These are phyloP conservation scores for Oscheius sp. DNA, from an alignment of 2,888 invertebrate species.

Conservation along the genomic window DNA sequence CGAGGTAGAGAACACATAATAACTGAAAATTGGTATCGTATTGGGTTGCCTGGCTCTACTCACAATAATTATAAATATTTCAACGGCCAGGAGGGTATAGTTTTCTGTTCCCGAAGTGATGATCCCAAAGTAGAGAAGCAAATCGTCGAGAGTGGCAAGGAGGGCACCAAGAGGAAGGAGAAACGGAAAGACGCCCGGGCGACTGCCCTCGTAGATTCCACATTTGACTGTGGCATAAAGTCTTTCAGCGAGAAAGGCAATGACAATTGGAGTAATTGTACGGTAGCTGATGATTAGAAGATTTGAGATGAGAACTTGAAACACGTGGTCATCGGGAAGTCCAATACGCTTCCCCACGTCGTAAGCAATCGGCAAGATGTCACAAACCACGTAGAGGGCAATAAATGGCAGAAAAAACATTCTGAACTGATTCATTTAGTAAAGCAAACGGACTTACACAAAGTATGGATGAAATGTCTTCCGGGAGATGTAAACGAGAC, in stretches of 20 bases:
- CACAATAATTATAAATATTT: conserved; percentile 20
- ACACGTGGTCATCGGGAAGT: background rate
- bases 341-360: background rate
- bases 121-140: background rate
- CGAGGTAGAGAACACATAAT: conserved; percentile 11
- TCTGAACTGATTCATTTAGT: background rate
- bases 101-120: background rate
- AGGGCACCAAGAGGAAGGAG: conserved; percentile 7
- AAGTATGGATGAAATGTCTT: conserved; percentile 17
- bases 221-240: conserved; percentile 17
- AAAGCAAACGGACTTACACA: conserved; percentile 8
- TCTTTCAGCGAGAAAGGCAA: conserved; percentile 10
- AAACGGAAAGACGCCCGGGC: conserved; percentile 4
- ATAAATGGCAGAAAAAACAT: conserved; percentile 6
- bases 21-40: background rate
- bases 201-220: conserved; percentile 4
- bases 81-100: conserved; percentile 5
- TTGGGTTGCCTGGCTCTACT: too few species aligned
- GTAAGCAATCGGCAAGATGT: background rate
- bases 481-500: background rate
- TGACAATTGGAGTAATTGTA: conserved; percentile 10
- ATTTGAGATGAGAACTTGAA: background rate
- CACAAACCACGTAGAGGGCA: conserved; percentile 19
- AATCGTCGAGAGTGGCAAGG: background rate
- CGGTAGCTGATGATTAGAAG: conserved; percentile 3